Evolutionary conservation across 2,888 invertebrate species (phyloP), one percentile per base, ranked within the genome.

Genomic region (Saturnia pavonia): DNA sequence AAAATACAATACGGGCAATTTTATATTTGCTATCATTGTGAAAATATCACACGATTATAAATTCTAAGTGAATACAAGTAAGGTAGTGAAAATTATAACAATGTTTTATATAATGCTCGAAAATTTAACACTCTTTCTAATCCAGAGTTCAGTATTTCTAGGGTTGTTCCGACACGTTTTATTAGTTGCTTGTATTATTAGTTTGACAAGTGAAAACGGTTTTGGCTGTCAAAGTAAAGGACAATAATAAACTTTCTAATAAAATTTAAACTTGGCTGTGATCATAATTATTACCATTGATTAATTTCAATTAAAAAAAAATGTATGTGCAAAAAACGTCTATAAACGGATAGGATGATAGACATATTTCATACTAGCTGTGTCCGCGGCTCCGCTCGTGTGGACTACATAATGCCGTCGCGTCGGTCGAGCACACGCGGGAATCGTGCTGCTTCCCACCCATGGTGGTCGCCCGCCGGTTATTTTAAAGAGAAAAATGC

Each of bases 181-280:
- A 85, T 86, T 81, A 81, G 85, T 82, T 84, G 85, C 83, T 87
- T 85, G 51, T 83, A 85, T 84, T 84, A 87, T 88, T 88, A 86
- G 87, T 89, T 84, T 60, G 54, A 22, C 54, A 54, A 54, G 54
- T 54, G 54, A 60, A 57, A 60, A 9, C 6, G 27, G 25, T 60
- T 60, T 60, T 22, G 9, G 22, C 22, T 54, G 54, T 54, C 54
- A 22, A 54, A 48, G 45, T 19, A n/a, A 16, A 19, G 48, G 48
- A 48, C 19, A 48, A 48, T 48, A 19, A 48, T 19, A 48, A 48
- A 48, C 19, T 48, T 2, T 45, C 16, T 14, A 45, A 45, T 45
- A 6, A 16, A 48, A 48, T 48, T 19, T 6, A 6, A 19, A 19
- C 6, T 19, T 16, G 6, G 19, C 6, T n/a, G 45, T 88, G 87